phyloP scores from a whole-genome alignment of 2,888 invertebrate genomes.

The Macroteleia sp. region DNA sequence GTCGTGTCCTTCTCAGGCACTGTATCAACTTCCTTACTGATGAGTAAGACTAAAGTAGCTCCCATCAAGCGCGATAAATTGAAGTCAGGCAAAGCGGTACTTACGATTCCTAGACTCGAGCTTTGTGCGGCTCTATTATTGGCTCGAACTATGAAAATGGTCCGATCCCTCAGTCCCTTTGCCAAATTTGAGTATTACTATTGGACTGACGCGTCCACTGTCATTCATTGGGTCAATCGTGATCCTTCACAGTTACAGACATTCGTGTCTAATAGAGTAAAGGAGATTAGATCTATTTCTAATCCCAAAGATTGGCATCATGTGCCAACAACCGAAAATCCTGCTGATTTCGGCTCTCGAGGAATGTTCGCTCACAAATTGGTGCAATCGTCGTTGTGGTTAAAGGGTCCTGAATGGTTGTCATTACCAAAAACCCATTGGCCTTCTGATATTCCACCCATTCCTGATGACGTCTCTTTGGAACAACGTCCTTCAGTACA shows the following conservation, averaged over 20 bases:
- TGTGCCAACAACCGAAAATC: not conserved
- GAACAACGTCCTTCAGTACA: not conserved
- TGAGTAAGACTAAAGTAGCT: not conserved
- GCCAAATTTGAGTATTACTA: not conserved
- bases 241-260: not conserved
- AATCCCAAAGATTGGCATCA: not conserved
- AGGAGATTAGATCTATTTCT: not conserved
- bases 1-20: not conserved
- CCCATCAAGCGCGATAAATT: not conserved
- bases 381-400: not conserved
- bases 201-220: not conserved
- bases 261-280: not conserved
- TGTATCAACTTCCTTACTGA: not conserved
- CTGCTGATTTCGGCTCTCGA: not conserved
- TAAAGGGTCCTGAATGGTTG: not conserved
- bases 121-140: not conserved
- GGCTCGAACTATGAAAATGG: not conserved
- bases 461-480: not conserved
- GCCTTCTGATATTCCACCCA: not conserved
- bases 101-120: not conserved
- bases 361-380: too few species aligned
- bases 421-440: not conserved
- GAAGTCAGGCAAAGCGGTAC: not conserved
- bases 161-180: not conserved
- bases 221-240: not conserved